These are phyloP conservation scores for Xenopus petersii DNA, from an alignment of 2,797 vertebrate genomes.

Conservation along the genomic window DNA sequence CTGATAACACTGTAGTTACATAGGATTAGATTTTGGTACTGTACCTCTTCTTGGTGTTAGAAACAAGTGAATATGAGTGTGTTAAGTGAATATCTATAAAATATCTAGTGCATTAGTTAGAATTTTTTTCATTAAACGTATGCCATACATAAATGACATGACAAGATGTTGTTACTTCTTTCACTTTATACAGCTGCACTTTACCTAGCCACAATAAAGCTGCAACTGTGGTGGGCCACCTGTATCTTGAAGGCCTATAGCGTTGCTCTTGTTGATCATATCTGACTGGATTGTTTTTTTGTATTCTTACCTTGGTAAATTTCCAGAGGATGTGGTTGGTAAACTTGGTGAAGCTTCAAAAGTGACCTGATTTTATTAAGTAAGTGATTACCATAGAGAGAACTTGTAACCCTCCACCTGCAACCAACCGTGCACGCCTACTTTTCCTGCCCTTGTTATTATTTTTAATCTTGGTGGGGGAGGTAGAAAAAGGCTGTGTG, in stretches of 20 bases:
- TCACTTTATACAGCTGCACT: not conserved
- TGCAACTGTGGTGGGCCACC: conserved; percentile 33
- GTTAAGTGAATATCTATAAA: too few relatives aligned
- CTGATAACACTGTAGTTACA: too few relatives aligned
- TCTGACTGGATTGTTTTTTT: conserved; percentile 9
- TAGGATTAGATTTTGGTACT: too few relatives aligned
- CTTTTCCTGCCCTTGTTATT: conserved; percentile 56
- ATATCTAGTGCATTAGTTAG: too few relatives aligned
- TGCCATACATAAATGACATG: too few relatives aligned
- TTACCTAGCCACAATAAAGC: not conserved
- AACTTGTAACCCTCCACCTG: conserved; percentile 12
- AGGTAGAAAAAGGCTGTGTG: not conserved
- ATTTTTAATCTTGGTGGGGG: conserved; percentile 29
- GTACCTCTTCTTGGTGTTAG: too few relatives aligned
- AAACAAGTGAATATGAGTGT: too few relatives aligned
- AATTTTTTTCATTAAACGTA: too few relatives aligned
- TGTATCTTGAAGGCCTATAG: conserved; percentile 5
- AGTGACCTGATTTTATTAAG: conserved; percentile 54
- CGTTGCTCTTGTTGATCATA: conserved; percentile 13
- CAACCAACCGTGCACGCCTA: conserved; percentile 38
- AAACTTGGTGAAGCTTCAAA: conserved; percentile 51
- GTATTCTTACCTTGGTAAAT: conserved; percentile 55
- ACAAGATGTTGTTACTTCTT: not conserved
- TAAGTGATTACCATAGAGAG: conserved; percentile 41
- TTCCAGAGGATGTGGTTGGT: conserved; percentile 68